A percentile compares a stretch with the other conserved stretches of the same genome.
Evolutionary conservation across 1,140 invertebrate species (phyloP).

Genomic region (Platorchestia sp.): DNA sequence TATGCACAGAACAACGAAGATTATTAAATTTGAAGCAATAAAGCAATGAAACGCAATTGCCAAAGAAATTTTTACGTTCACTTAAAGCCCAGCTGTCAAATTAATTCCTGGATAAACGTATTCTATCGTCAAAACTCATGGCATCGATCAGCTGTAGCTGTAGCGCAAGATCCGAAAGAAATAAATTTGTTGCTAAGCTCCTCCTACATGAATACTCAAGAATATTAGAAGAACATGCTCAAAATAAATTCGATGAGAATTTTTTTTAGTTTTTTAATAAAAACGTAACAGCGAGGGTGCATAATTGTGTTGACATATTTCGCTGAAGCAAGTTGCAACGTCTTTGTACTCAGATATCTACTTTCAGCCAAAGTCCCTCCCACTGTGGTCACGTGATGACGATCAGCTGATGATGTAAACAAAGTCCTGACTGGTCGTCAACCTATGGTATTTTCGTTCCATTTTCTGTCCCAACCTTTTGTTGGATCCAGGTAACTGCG

Average conservation of each 20-base stretch:
- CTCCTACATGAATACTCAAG: background rate
- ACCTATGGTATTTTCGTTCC: background rate
- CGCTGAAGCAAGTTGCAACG: background rate
- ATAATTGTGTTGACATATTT: background rate
- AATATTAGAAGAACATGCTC: background rate
- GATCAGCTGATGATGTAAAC: conserved; percentile 59
- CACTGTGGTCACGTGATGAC: conserved; percentile 48
- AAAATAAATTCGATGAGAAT: background rate
- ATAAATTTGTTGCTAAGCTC: background rate
- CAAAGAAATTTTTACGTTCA: background rate
- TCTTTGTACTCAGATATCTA: conserved; percentile 15
- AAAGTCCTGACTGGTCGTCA: conserved; percentile 43
- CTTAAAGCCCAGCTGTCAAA: background rate
- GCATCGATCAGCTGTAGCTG: conserved; percentile 45
- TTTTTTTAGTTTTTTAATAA: background rate
- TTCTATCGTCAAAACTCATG: background rate
- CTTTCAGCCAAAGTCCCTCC: conserved; percentile 43
- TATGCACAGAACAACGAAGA: background rate
- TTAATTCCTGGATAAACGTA: background rate
- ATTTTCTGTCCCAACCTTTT: background rate
- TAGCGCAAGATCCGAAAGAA: background rate
- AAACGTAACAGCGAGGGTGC: background rate
- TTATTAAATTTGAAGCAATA: background rate
- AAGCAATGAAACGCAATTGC: too few relatives aligned
- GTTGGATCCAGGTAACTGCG: conserved; percentile 10